Conservation (phyloP, 2,888 invertebrate species). For the Chironomus riparius region DNA sequence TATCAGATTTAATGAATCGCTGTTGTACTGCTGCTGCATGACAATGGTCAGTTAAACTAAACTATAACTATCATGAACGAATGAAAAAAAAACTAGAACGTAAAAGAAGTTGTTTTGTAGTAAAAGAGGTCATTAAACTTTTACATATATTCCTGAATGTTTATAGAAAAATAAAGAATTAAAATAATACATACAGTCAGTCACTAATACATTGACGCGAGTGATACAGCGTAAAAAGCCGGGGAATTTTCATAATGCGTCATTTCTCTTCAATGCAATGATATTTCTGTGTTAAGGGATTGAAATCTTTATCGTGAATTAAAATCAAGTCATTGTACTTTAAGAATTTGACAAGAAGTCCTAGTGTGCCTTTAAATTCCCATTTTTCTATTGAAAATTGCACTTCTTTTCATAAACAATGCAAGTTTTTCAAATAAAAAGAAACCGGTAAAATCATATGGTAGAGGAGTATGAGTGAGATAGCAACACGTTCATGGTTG, state of each 20-base stretch:
- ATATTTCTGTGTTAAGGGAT: too few species aligned
- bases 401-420: neutral
- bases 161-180: slow-evolving; percentile 23
- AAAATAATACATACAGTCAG: slow-evolving; percentile 7
- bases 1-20: neutral
- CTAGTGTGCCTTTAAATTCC: neutral
- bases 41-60: neutral
- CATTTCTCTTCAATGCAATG: neutral
- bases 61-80: neutral
- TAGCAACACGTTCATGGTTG: neutral
- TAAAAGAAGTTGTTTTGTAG: slow-evolving; percentile 11
- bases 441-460: slow-evolving; percentile 7
- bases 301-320: too few species aligned
- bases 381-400: neutral
- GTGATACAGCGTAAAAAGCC: slow-evolving; percentile 19
- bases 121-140: slow-evolving; percentile 21
- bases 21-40: neutral
- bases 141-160: slow-evolving; percentile 21
- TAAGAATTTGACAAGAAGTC: neutral
- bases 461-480: neutral
- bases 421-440: neutral
- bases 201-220: neutral
- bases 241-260: slow-evolving; percentile 9
- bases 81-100: slow-evolving; percentile 16
- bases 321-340: too few species aligned